A percentile compares a stretch with the other conserved stretches of the same genome.
phyloP scores from a whole-genome alignment of 2,888 invertebrate genomes.

The Xylocampa areola region DNA sequence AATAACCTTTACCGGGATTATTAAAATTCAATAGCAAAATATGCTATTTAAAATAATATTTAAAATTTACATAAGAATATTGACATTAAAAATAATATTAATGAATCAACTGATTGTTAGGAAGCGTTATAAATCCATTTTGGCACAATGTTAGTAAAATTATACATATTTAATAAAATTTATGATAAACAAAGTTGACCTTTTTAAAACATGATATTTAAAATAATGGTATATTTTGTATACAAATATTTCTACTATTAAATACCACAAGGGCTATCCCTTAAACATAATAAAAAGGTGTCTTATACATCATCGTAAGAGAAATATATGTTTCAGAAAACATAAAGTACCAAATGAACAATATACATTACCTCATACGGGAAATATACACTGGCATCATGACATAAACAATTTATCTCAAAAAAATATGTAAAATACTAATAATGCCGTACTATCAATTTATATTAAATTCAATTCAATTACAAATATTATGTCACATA shows the following conservation, averaged over 20 bases:
- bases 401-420: conserved; percentile 12
- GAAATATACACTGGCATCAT: conserved; percentile 33
- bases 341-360: conserved; percentile 8
- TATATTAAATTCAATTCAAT: conserved; percentile 37
- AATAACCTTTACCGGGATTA: conserved; percentile 36
- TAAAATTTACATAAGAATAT: conserved; percentile 36
- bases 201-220: conserved; percentile 37
- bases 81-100: conserved; percentile 23
- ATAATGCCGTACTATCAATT: conserved; percentile 32
- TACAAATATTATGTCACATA: conserved; percentile 68
- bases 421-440: conserved; percentile 2
- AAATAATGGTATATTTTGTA: conserved; percentile 54
- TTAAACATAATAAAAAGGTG: conserved; percentile 38
- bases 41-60: conserved; percentile 23
- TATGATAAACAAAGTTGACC: conserved; percentile 20
- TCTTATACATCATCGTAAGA: conserved; percentile 3
- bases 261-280: conserved; percentile 16
- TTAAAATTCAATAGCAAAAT: conserved; percentile 19
- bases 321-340: conserved; percentile 1
- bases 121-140: conserved; percentile 67
- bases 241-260: conserved; percentile 15
- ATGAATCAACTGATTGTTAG: conserved; percentile 51
- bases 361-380: conserved; percentile 23
- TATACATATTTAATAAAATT: conserved; percentile 31
- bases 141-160: conserved; percentile 77